Conservation (phyloP, 2,797 vertebrate species). For the Odontamblyopus lacepedii region DNA sequence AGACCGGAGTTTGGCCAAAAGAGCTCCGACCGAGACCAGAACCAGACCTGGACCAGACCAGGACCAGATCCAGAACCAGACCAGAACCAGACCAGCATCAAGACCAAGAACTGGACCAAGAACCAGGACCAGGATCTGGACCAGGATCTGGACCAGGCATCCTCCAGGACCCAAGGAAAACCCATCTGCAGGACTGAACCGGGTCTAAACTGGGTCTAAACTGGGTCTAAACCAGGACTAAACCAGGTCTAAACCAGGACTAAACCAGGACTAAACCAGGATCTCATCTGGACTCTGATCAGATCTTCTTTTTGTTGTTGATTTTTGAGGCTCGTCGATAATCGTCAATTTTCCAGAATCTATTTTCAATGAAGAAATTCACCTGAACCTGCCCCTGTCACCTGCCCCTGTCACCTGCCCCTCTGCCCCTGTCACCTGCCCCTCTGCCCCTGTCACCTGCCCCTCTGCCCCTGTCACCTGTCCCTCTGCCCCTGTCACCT, state of each 20-base stretch:
- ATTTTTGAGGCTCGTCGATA: background rate
- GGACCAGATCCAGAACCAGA: background rate
- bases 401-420: too few relatives aligned
- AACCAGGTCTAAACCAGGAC: background rate
- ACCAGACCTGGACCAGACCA: background rate
- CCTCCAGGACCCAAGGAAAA: background rate
- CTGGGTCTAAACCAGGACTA: background rate
- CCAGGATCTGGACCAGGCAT: background rate
- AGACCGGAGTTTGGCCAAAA: constrained; percentile 4
- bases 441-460: too few relatives aligned
- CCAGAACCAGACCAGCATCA: background rate
- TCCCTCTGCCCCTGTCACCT: too few relatives aligned
- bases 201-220: background rate
- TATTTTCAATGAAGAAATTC: background rate
- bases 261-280: background rate
- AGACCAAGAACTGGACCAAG: background rate
- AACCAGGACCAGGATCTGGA: too few relatives aligned
- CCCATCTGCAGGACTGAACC: background rate
- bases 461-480: too few relatives aligned
- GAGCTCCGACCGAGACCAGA: background rate
- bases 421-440: too few relatives aligned
- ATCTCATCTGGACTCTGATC: background rate
- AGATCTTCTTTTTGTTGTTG: background rate
- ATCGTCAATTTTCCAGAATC: background rate
- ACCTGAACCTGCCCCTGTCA: too few relatives aligned